These are phyloP conservation scores for Agrochola litura DNA, from an alignment of 2,888 invertebrate species.

Conservation along the genomic window DNA sequence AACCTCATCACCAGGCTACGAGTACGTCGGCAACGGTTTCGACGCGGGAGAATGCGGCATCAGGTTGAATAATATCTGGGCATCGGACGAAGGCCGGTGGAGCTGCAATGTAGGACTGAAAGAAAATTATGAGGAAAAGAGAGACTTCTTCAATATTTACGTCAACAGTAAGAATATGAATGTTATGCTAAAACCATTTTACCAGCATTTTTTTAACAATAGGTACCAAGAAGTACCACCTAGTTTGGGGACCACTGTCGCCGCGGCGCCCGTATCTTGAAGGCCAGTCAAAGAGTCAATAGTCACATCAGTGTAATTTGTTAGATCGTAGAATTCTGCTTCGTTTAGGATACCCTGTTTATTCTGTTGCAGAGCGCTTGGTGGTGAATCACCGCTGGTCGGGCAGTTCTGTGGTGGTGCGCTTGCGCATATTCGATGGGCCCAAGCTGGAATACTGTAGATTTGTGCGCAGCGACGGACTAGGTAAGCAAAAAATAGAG, in stretches of 20 bases:
- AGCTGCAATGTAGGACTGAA: constrained; percentile 81
- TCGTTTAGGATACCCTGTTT: not conserved
- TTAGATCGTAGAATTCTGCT: not conserved
- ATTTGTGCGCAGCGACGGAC: constrained; percentile 82
- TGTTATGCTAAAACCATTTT: not conserved
- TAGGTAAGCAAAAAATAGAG: constrained; percentile 70
- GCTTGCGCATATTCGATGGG: constrained; percentile 34
- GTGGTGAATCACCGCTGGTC: constrained; percentile 5
- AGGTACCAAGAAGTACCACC: not conserved
- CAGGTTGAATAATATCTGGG: constrained; percentile 68
- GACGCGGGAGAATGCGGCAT: constrained; percentile 84
- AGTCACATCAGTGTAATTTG: not conserved
- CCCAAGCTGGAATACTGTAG: constrained; percentile 81
- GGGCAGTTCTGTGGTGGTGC: constrained; percentile 55
- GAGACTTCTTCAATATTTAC: constrained; percentile 57
- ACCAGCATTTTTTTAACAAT: not conserved
- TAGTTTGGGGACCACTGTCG: not conserved
- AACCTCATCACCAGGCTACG: constrained; percentile 63
- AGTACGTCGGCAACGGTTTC: constrained; percentile 82
- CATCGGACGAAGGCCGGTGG: constrained; percentile 77
- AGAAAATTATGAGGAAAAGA: constrained; percentile 67
- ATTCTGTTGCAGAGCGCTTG: constrained; percentile 27
- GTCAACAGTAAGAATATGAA: constrained; percentile 65
- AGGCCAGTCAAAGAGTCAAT: not conserved
- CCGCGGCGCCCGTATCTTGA: not conserved